These are phyloP conservation scores for Quiscalus mexicanus DNA, from an alignment of 2,113 vertebrate genomes.

Conservation along the genomic window DNA sequence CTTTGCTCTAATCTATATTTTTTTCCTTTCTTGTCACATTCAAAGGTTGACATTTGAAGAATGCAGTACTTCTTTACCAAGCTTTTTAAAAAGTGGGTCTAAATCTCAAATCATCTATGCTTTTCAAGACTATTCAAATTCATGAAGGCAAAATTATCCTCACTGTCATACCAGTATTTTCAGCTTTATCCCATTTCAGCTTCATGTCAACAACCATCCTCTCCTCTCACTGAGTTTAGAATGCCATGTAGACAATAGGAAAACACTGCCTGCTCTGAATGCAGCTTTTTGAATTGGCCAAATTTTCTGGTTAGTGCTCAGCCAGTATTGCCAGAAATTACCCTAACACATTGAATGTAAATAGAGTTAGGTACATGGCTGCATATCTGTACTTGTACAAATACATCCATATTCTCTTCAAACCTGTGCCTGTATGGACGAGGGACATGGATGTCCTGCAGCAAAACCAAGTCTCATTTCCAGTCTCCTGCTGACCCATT, in stretches of 20 bases:
- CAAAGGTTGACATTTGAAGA: conserved; percentile 57
- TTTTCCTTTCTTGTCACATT: conserved; percentile 56
- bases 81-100: conserved; percentile 40
- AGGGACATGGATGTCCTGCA: background rate
- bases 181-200: conserved; percentile 46
- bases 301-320: background rate
- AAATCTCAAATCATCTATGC: conserved; percentile 53
- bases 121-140: conserved; percentile 66
- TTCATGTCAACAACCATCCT: conserved; percentile 39
- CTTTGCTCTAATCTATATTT: conserved; percentile 53
- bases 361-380: background rate
- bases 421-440: background rate
- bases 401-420: background rate
- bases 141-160: conserved; percentile 63
- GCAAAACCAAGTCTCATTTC: background rate
- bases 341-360: background rate
- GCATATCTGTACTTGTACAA: background rate
- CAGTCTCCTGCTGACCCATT: background rate
- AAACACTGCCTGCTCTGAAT: background rate
- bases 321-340: background rate
- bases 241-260: conserved; percentile 10
- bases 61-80: conserved; percentile 37
- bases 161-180: conserved; percentile 59
- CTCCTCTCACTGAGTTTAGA: background rate
- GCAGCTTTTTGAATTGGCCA: background rate